phyloP scores from a whole-genome alignment of 2,888 invertebrate species.

The Apamea sordens region DNA sequence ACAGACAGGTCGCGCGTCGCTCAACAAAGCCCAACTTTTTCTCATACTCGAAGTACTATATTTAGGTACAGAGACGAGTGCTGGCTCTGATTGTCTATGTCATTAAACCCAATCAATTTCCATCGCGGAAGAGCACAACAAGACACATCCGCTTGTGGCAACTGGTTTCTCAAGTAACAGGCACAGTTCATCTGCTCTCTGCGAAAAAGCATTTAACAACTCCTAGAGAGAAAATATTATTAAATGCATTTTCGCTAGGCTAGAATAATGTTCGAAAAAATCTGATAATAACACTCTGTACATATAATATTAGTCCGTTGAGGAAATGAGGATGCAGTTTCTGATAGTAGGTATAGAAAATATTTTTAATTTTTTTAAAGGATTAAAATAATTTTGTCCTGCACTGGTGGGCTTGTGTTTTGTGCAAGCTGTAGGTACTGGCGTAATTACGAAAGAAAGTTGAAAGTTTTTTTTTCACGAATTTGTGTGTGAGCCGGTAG shows the following conservation, averaged over 20 bases:
- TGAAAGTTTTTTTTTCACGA: not conserved
- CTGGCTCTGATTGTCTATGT: slow-evolving; percentile 12
- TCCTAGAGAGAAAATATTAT: not conserved
- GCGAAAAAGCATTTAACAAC: slow-evolving; percentile 8
- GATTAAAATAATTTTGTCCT: not conserved
- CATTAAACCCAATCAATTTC: slow-evolving; percentile 38
- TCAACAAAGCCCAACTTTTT: not conserved
- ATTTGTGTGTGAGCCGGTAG: no score
- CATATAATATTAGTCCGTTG: not conserved
- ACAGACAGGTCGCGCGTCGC: not conserved
- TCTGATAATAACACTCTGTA: not conserved
- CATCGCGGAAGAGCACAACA: slow-evolving; percentile 65
- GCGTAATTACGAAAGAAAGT: no score
- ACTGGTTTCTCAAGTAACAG: slow-evolving; percentile 30
- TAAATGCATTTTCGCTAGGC: no score
- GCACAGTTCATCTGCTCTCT: not conserved
- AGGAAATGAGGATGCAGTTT: not conserved
- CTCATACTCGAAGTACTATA: not conserved
- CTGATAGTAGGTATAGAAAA: no score
- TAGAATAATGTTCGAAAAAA: not conserved
- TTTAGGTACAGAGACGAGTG: slow-evolving; percentile 9
- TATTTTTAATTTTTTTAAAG: not conserved
- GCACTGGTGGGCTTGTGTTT: not conserved
- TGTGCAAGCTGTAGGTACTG: not conserved
- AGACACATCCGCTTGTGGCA: slow-evolving; percentile 64